Percentiles rank a stretch among this genome's conserved stretches.
Conservation (phyloP, 2,797 vertebrate species). For the Megaceryle alcyon region DNA sequence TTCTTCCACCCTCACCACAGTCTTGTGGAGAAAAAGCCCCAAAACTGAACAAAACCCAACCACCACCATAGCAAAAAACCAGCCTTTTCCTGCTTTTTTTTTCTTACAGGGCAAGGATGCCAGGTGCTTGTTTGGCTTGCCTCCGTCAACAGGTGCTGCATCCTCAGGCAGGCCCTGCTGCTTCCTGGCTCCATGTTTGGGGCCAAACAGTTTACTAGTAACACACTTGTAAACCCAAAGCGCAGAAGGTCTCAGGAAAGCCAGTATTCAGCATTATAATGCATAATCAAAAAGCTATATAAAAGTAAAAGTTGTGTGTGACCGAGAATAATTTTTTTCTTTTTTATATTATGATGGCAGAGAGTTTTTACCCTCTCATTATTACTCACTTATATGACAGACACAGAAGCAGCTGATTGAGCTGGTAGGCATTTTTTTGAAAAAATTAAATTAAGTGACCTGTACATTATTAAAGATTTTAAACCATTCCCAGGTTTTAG, state of each 20-base stretch:
- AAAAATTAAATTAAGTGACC: background rate
- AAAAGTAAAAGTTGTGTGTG: background rate
- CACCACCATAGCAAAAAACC: background rate
- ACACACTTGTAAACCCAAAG: background rate
- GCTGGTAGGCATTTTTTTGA: background rate
- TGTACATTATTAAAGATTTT: background rate
- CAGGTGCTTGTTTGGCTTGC: background rate
- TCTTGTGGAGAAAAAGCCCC: accelerated
- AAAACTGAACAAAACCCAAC: too few relatives aligned
- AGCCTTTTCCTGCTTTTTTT: background rate
- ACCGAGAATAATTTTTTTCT: background rate
- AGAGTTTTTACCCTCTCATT: background rate
- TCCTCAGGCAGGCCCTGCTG: background rate
- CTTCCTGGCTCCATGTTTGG: background rate
- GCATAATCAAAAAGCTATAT: background rate
- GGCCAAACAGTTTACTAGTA: background rate
- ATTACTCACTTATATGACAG: background rate
- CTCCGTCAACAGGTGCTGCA: background rate
- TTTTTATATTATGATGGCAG: background rate
- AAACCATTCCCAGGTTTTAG: background rate
- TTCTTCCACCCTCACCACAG: background rate
- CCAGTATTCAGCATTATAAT: background rate
- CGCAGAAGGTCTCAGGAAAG: background rate
- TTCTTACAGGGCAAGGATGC: background rate
- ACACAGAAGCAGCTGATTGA: background rate